A percentile compares a stretch with the other conserved stretches of the same genome.
phyloP scores from a whole-genome alignment of 1,140 invertebrate species.

The Drosophila tropicalis region DNA sequence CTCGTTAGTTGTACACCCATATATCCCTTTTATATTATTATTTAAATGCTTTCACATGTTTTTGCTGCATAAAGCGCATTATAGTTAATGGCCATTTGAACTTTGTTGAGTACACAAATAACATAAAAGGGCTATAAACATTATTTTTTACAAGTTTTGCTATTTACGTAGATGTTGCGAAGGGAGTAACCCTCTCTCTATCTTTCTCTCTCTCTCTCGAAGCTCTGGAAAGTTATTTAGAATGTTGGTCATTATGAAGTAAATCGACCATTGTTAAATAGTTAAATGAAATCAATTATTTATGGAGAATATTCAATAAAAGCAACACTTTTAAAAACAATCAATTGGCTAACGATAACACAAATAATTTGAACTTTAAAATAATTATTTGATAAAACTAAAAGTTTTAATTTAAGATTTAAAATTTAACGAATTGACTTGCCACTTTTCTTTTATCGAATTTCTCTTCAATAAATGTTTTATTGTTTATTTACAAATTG shows the following conservation, averaged over 20 bases:
- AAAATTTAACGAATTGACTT: no score
- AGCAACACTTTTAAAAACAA: slow-evolving; percentile 13
- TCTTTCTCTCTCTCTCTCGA: not conserved
- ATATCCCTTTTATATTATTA: slow-evolving; percentile 6
- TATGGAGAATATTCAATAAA: not conserved
- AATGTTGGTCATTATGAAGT: slow-evolving; percentile 1
- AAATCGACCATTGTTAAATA: slow-evolving; percentile 2
- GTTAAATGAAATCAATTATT: not conserved
- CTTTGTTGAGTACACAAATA: not conserved
- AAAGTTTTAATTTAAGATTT: no score
- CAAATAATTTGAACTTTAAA: no score
- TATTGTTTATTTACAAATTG: no score
- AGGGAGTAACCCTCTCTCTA: not conserved
- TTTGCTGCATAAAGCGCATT: slow-evolving; percentile 23
- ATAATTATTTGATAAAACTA: no score
- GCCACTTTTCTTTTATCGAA: no score
- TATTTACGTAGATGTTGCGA: no score
- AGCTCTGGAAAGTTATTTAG: not conserved
- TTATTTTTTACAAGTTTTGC: slow-evolving; percentile 29
- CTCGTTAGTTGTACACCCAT: no score
- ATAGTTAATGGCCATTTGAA: slow-evolving; percentile 21
- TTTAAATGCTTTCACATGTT: slow-evolving; percentile 30
- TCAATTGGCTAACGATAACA: slow-evolving; percentile 4
- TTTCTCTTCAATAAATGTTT: no score
- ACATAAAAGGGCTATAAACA: slow-evolving; percentile 30